phyloP scores from a whole-genome alignment of 2,797 vertebrate species.

The Takifugu rubripes region DNA sequence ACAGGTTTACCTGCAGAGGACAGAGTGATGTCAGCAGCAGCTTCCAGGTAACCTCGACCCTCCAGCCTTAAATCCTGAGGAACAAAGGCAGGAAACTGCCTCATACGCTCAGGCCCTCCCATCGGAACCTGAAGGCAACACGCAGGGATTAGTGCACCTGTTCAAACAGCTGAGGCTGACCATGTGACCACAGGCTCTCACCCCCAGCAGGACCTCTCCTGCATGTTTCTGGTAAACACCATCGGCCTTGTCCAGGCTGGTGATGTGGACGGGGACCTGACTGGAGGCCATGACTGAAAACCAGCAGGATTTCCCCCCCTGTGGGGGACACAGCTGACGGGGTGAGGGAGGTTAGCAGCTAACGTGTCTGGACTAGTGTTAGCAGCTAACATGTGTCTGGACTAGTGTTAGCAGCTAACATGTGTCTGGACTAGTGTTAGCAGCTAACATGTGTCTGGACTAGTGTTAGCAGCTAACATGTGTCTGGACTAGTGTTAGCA shows the following conservation, averaged over 20 bases:
- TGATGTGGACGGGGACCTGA: slow-evolving; percentile 82
- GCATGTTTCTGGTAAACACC: slow-evolving; percentile 80
- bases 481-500: too few relatives aligned
- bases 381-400: too few relatives aligned
- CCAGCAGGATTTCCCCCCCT: slow-evolving; percentile 86
- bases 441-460: too few relatives aligned
- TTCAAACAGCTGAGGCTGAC: not conserved
- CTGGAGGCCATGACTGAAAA: slow-evolving; percentile 86
- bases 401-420: too few relatives aligned
- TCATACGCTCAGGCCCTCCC: slow-evolving; percentile 88
- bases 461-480: too few relatives aligned
- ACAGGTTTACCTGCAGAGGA: slow-evolving; percentile 84
- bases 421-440: too few relatives aligned
- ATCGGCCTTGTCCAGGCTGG: slow-evolving; percentile 80
- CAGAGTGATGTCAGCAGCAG: slow-evolving; percentile 86
- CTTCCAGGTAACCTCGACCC: slow-evolving; percentile 76
- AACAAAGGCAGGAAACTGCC: slow-evolving; percentile 79
- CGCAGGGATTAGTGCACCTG: not conserved
- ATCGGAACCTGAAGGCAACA: slow-evolving; percentile 79
- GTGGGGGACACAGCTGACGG: not conserved
- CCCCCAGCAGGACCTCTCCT: slow-evolving; percentile 79
- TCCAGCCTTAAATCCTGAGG: slow-evolving; percentile 79
- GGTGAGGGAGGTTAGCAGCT: not conserved
- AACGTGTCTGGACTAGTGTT: too few relatives aligned
- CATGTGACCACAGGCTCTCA: slow-evolving; percentile 52